A percentile compares a stretch with the other conserved stretches of the same genome.
Conservation (phyloP, 2,113 vertebrate genomes). For the Tiliqua scincoides region DNA sequence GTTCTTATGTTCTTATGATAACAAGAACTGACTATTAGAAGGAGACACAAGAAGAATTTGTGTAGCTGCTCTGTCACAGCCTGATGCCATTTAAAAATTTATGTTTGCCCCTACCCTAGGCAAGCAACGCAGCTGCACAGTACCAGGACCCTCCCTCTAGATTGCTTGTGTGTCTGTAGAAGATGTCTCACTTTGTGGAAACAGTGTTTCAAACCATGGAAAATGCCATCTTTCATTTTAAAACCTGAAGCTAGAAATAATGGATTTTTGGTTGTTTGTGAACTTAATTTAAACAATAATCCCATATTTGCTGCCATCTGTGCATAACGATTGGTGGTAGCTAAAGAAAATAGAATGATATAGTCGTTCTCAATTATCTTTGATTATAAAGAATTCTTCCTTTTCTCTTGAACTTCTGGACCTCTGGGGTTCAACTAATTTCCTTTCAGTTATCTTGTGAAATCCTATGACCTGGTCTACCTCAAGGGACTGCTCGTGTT, state of each 20-base stretch:
- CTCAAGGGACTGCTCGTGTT: neutral
- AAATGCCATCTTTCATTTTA: neutral
- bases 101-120: too few species aligned
- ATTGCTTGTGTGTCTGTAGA: neutral
- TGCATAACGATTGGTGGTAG: neutral
- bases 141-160: too few species aligned
- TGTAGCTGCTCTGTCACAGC: too few species aligned
- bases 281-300: slow-evolving; percentile 21
- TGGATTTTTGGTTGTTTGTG: neutral
- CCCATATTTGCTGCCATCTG: neutral
- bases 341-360: neutral
- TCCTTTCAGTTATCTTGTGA: neutral
- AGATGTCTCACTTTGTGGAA: neutral
- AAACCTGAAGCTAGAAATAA: neutral
- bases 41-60: too few species aligned
- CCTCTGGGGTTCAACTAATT: neutral
- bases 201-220: neutral
- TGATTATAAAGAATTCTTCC: neutral
- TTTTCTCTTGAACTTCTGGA: neutral
- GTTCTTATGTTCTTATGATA: too few species aligned
- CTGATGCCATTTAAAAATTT: too few species aligned
- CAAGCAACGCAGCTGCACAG: too few species aligned
- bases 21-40: too few species aligned
- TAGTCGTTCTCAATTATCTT: too few species aligned
- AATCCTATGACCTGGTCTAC: neutral